Evolutionary conservation across 2,888 invertebrate genomes (phyloP).

Genomic region (Deroplatys truncata): DNA sequence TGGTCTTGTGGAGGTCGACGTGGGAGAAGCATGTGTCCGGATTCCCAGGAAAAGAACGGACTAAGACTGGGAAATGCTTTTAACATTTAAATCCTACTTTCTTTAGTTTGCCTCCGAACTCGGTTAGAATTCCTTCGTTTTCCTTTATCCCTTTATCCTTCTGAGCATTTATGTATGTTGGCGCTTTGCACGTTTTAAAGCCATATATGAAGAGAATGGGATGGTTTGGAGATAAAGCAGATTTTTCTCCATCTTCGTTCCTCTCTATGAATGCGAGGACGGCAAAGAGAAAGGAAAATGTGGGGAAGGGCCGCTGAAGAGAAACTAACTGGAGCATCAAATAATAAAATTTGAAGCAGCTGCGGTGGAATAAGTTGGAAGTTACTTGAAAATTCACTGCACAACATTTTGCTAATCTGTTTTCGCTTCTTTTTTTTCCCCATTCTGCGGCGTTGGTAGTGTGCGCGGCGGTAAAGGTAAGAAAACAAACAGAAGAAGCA

Average conservation of each 20-base stretch:
- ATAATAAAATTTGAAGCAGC: conserved; percentile 24
- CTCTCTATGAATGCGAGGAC: not conserved
- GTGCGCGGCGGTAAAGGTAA: conserved; percentile 18
- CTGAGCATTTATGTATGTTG: not conserved
- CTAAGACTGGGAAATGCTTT: not conserved
- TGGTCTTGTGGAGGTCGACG: not conserved
- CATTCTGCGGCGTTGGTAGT: not conserved
- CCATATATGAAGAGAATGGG: not conserved
- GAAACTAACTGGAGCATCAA: conserved; percentile 8
- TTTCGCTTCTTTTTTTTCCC: conserved; percentile 15
- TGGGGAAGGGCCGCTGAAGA: not conserved
- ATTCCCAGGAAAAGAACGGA: not conserved
- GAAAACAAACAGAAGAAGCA: conserved; percentile 19
- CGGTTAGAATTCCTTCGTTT: not conserved
- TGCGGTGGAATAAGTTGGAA: not conserved
- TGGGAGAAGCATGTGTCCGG: not conserved
- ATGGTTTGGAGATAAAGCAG: not conserved
- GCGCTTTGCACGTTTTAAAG: not conserved
- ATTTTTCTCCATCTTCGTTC: not conserved
- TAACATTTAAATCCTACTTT: conserved; percentile 3
- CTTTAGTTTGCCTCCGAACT: not conserved
- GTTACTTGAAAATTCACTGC: conserved; percentile 23
- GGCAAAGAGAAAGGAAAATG: not conserved
- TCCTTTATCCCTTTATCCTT: not conserved
- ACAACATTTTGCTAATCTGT: conserved; percentile 25